These are phyloP conservation scores for Syngnathus typhle DNA, from an alignment of 2,113 vertebrate species.

Conservation along the genomic window DNA sequence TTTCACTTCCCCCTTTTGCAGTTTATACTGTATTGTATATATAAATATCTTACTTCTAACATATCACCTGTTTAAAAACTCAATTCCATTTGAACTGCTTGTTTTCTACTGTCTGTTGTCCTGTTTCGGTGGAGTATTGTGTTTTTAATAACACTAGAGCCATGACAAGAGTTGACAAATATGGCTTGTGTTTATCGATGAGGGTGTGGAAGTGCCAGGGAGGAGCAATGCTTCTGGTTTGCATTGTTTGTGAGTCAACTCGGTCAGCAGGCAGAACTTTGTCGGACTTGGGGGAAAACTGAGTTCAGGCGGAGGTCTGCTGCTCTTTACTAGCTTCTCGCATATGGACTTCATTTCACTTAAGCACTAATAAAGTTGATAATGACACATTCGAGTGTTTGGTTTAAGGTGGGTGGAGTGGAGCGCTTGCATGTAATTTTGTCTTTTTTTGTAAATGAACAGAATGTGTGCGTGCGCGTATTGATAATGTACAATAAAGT, in stretches of 20 bases:
- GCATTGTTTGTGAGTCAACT: conserved; percentile 39
- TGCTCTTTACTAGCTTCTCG: conserved; percentile 17
- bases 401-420: background rate
- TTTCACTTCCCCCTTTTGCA: background rate
- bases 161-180: conserved; percentile 10
- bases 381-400: conserved; percentile 29
- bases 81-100: conserved; percentile 12
- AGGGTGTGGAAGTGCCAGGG: conserved; percentile 9
- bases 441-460: too few species aligned
- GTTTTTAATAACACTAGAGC: conserved; percentile 56
- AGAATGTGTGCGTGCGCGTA: too few species aligned
- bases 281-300: conserved; percentile 33
- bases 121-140: conserved; percentile 22
- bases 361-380: conserved; percentile 16
- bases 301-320: conserved; percentile 54
- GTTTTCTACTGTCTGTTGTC: conserved; percentile 49
- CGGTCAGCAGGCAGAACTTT: conserved; percentile 35
- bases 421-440: background rate
- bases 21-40: conserved; percentile 9
- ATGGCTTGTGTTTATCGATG: conserved; percentile 10
- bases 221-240: conserved; percentile 17
- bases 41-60: conserved; percentile 13
- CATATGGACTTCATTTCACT: conserved; percentile 14
- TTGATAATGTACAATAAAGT: too few species aligned
- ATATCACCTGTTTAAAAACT: conserved; percentile 25